Conservation (phyloP, 1,140 invertebrate species). For the Philotrypesis tridentata region DNA sequence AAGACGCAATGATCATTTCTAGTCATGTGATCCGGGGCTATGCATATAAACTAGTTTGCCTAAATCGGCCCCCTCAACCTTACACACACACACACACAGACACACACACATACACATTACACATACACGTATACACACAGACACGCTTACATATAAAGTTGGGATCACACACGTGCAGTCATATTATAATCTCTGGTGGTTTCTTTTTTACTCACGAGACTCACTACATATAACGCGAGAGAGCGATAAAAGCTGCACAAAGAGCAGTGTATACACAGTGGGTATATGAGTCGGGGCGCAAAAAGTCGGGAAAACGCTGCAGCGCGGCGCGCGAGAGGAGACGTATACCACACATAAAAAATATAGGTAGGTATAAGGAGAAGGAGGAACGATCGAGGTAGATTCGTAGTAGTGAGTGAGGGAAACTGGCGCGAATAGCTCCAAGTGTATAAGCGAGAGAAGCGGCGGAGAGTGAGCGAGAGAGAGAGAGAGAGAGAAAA, state of each 20-base stretch:
- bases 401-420: constrained; percentile 36
- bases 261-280: background rate
- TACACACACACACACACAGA: background rate
- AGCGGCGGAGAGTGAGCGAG: constrained; percentile 1
- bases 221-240: background rate
- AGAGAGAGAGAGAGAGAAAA: constrained; percentile 8
- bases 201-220: background rate
- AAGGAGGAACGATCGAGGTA: constrained; percentile 34
- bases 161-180: background rate
- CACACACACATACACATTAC: too few relatives aligned
- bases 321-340: too few relatives aligned
- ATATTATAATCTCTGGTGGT: background rate
- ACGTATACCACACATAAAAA: constrained; percentile 15
- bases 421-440: constrained; percentile 37
- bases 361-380: constrained; percentile 8
- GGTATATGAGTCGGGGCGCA: background rate
- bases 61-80: background rate
- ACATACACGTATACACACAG: background rate
- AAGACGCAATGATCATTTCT: constrained; percentile 14
- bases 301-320: background rate
- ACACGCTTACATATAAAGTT: too few relatives aligned
- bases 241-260: background rate
- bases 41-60: constrained; percentile 15
- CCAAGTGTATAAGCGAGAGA: constrained; percentile 30
- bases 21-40: background rate